Conservation (phyloP, 2,797 vertebrate species). For the Centropyge bicolor region DNA sequence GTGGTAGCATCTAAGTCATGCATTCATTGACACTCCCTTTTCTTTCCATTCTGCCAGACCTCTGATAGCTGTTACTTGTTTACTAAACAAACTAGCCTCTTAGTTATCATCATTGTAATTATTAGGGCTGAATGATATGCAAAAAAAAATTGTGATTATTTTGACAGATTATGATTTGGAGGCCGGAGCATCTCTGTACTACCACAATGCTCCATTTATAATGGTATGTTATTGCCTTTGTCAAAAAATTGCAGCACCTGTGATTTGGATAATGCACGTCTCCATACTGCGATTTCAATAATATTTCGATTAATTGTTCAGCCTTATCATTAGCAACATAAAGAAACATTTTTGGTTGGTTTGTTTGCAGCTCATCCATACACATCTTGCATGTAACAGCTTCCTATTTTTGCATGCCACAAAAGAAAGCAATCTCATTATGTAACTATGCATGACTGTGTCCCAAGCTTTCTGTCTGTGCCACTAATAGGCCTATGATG, state of each 20-base stretch:
- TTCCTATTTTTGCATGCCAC: constrained; percentile 25
- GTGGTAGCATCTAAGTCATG: not conserved
- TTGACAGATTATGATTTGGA: no score
- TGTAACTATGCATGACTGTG: constrained; percentile 59
- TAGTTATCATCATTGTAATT: not conserved
- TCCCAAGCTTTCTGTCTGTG: constrained; percentile 18
- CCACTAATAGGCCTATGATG: constrained; percentile 55
- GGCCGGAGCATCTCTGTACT: no score
- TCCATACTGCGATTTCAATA: no score
- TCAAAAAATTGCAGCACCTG: no score
- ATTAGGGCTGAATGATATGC: no score
- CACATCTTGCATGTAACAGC: constrained; percentile 12
- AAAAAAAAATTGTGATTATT: no score
- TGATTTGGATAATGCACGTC: no score
- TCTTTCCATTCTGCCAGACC: not conserved
- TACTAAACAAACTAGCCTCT: not conserved
- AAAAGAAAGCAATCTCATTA: constrained; percentile 59
- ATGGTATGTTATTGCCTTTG: no score
- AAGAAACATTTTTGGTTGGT: not conserved
- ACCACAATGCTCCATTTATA: no score
- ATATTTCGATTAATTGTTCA: no score
- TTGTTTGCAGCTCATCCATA: not conserved
- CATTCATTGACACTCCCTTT: not conserved
- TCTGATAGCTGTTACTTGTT: not conserved
- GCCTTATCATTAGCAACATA: not conserved